Conservation (phyloP, 2,113 vertebrate genomes). For the Galbula dea region DNA sequence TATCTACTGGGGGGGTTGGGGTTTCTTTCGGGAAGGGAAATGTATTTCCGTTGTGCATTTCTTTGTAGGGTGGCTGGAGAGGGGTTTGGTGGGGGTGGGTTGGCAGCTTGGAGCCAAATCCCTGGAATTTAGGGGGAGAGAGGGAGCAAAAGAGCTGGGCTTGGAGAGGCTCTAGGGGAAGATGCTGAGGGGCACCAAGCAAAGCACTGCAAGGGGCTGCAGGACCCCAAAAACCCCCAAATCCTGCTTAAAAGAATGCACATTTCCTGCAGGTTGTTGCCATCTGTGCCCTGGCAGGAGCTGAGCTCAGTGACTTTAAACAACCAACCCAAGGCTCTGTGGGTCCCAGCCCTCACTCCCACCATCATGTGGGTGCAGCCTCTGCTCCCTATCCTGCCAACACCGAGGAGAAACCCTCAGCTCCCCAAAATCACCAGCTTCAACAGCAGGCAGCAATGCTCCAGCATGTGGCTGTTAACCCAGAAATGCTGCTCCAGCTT, state of each 20-base stretch:
- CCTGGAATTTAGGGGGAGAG: fast-evolving
- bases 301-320: fast-evolving
- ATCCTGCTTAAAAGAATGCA: fast-evolving
- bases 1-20: background rate
- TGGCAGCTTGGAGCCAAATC: background rate
- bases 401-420: background rate
- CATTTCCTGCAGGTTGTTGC: fast-evolving
- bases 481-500: background rate
- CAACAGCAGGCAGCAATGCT: background rate
- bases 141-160: fast-evolving
- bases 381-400: background rate
- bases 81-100: fast-evolving
- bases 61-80: background rate
- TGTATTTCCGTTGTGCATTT: too few species aligned
- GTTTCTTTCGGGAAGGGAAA: background rate
- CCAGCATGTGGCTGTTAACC: fast-evolving
- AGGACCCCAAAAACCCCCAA: background rate
- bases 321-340: background rate
- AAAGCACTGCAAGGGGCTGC: background rate
- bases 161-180: background rate
- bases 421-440: background rate
- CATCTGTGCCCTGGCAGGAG: background rate
- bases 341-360: background rate
- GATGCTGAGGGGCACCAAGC: background rate
- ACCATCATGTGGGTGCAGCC: fast-evolving